These are phyloP conservation scores for Rhynchotus rufescens DNA, from an alignment of 2,797 vertebrate species.

Conservation along the genomic window DNA sequence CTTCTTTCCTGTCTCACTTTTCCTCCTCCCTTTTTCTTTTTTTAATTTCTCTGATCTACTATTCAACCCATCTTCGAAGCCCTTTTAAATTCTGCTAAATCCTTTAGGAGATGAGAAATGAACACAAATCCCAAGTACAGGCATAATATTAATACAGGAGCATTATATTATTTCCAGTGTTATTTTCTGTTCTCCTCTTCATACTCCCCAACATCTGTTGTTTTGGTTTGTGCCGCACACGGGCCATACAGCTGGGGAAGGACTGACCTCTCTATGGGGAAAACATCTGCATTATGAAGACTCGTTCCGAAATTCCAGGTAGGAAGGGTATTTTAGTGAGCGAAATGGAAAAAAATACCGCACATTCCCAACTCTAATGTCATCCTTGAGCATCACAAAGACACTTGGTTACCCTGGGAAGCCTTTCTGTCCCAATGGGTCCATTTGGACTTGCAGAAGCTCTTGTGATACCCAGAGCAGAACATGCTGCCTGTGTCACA, in stretches of 20 bases:
- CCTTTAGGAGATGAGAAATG: background rate
- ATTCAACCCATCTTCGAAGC: constrained; percentile 18
- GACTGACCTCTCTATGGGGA: background rate
- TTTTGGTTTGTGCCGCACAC: background rate
- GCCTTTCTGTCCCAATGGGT: background rate
- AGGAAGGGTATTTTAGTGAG: background rate
- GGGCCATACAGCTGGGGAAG: background rate
- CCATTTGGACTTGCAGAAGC: no score
- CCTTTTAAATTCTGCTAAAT: constrained; percentile 28
- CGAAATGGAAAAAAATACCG: background rate
- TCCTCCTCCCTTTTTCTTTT: background rate
- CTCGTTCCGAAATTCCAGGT: background rate
- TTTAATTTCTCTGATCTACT: constrained; percentile 15
- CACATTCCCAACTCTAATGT: background rate
- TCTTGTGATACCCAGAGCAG: background rate
- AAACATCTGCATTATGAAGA: background rate
- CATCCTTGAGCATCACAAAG: background rate
- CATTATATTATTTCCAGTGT: constrained; percentile 13
- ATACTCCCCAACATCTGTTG: constrained; percentile 18
- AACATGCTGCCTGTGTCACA: background rate
- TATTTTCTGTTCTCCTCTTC: constrained; percentile 6
- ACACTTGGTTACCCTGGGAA: background rate
- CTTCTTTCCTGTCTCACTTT: background rate
- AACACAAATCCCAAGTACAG: background rate
- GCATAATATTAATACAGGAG: constrained; percentile 17